Conservation (phyloP, 2,113 vertebrate species). For the Aphyosemion australe region DNA sequence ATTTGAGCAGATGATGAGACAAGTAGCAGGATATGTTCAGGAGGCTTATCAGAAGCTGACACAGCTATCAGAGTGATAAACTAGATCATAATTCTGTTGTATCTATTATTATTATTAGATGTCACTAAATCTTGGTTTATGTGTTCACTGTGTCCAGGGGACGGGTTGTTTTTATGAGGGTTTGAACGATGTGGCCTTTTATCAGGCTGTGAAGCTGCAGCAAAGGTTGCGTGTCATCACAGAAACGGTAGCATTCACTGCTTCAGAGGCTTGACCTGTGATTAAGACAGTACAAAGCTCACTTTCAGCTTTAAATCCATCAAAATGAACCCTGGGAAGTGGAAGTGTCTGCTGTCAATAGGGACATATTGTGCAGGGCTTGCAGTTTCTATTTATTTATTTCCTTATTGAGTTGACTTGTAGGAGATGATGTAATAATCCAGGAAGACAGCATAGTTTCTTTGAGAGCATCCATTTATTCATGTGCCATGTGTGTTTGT, state of each 20-base stretch:
- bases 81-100: no score
- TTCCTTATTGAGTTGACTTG: background rate
- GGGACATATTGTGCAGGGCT: background rate
- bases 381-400: background rate
- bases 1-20: no score
- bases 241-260: background rate
- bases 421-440: background rate
- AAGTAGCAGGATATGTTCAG: no score
- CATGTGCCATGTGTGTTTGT: background rate
- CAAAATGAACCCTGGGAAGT: background rate
- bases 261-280: slow-evolving; percentile 3
- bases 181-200: background rate
- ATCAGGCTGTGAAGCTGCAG: background rate
- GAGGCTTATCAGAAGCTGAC: no score
- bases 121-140: no score
- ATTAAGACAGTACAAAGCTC: background rate
- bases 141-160: no score
- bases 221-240: background rate
- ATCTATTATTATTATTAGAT: no score
- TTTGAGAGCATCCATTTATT: background rate
- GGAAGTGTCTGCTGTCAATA: background rate
- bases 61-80: no score
- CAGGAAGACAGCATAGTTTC: background rate
- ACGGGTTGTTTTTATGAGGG: background rate
- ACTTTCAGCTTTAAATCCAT: background rate